Conservation (phyloP, 2,888 invertebrate species). For the Eupithecia tripunctaria region DNA sequence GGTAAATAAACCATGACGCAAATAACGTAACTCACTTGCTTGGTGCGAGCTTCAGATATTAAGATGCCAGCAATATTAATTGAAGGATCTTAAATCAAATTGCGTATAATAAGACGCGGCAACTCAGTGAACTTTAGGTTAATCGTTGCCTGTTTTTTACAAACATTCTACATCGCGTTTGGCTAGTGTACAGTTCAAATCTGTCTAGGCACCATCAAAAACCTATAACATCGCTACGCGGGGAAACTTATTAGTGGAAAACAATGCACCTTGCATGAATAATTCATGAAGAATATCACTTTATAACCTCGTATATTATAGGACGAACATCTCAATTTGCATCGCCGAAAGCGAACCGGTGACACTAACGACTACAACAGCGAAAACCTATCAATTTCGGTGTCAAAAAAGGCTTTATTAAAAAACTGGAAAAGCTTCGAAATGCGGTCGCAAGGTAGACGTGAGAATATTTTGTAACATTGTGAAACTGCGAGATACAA, state of each 20-base stretch:
- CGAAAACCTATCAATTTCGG: constrained; percentile 75
- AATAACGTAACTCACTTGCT: too few relatives aligned
- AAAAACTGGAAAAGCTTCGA: constrained; percentile 56
- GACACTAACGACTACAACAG: constrained; percentile 80
- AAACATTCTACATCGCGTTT: too few relatives aligned
- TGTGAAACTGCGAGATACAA: constrained; percentile 7
- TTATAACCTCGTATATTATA: constrained; percentile 74
- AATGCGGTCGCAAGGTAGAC: constrained; percentile 33
- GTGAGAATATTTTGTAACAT: constrained; percentile 11
- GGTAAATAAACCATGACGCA: too few relatives aligned
- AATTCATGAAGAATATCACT: constrained; percentile 52
- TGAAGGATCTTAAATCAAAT: too few relatives aligned
- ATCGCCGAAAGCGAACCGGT: constrained; percentile 68
- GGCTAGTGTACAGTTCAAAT: too few relatives aligned
- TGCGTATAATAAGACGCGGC: too few relatives aligned
- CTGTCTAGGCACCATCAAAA: constrained; percentile 16
- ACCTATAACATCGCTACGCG: constrained; percentile 21
- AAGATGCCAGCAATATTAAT: too few relatives aligned
- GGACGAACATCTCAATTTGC: constrained; percentile 78
- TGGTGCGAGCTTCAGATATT: too few relatives aligned
- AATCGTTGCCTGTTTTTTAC: too few relatives aligned
- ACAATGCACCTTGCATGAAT: constrained; percentile 54
- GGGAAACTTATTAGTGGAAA: constrained; percentile 45
- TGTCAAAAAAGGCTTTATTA: constrained; percentile 70
- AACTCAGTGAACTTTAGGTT: too few relatives aligned